Evolutionary conservation across 2,888 invertebrate species (phyloP), one percentile per base, ranked within the genome.

Genomic region (Omphaloscelis lunosa): DNA sequence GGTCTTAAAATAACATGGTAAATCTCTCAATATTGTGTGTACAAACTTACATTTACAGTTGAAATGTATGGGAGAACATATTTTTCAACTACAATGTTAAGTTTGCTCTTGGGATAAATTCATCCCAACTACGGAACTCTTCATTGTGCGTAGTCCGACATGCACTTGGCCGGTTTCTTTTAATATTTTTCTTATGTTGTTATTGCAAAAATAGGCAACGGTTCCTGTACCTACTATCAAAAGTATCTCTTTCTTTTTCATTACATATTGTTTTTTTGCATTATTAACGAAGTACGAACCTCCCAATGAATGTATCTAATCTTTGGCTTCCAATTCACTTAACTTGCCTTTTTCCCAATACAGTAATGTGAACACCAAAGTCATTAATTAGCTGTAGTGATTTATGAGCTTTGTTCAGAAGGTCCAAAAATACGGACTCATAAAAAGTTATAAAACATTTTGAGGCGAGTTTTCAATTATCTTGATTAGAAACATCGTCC

Each of bases 361-460:
- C 58, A 53, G 23, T 69, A 79, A 41, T 41, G 27, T 53, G 51
- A 83, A 29, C 62, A 53, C 20, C 15, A 7, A 65, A 17, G 63
- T 68, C 34, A 34, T 5, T 5, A 58, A 68, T 83, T 77, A 68
- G 83, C 51, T 63, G 3, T 17, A 63, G 51, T 82, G 63, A 83
- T 76, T 79, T 59, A 80, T 65, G 58, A 34, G 45, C 11, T 65
- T 48, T 51, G 15, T 27, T 72, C 41, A 59, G 15, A 41, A 45
- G 45, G 3, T 7, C 34, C 27, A 53, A 69, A 75, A 51, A 76
- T 29, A 51, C 27, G 23, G 15, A 39, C 17, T 66, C 59, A 51
- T 82, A 75, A 75, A 82, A 82, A 75, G 29, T 63, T 82, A 12
- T 48, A 11, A 12, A 51, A 53, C 5, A 45, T 77, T 83, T 59